A percentile compares a stretch with the other conserved stretches of the same genome.
Evolutionary conservation across 2,797 vertebrate genomes (phyloP).

Genomic region (Oreochromis grahami): DNA sequence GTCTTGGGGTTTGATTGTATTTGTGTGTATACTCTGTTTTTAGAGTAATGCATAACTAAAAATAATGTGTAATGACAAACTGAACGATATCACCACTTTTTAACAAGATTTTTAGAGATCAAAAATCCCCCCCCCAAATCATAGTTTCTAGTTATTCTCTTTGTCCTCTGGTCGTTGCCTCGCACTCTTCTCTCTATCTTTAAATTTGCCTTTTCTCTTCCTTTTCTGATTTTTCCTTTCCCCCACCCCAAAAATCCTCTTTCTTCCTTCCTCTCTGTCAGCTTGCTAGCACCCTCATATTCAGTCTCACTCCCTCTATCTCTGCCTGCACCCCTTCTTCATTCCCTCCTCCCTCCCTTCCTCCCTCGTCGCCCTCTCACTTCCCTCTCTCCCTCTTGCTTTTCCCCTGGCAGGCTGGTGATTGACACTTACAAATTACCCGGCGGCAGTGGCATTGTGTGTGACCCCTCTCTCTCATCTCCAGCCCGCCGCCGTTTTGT

Average conservation of each 20-base stretch:
- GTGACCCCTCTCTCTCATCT: slow-evolving; percentile 98
- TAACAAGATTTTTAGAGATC: not conserved
- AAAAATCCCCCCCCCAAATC: accelerated
- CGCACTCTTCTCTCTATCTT: slow-evolving; percentile 1
- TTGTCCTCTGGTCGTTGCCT: not conserved
- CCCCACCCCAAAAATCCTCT: not conserved
- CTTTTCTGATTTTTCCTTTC: slow-evolving; percentile 14
- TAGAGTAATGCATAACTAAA: not conserved
- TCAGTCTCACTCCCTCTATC: slow-evolving; percentile 30
- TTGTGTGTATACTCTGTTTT: not conserved
- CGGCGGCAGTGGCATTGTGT: slow-evolving; percentile 94
- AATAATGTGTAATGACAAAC: not conserved
- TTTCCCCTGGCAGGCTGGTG: slow-evolving; percentile 87
- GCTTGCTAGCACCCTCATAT: slow-evolving; percentile 20
- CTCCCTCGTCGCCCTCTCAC: not conserved
- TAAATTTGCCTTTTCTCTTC: slow-evolving; percentile 13
- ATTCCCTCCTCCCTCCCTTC: not conserved
- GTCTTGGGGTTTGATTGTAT: not conserved
- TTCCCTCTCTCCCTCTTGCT: slow-evolving; percentile 45
- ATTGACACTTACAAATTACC: slow-evolving; percentile 99
- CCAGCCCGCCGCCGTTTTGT: slow-evolving; percentile 98
- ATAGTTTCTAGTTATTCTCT: not conserved
- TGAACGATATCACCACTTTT: not conserved
- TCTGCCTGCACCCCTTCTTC: not conserved
- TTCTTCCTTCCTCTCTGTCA: slow-evolving; percentile 14